Evolutionary conservation across 2,113 vertebrate species (phyloP).

Genomic region (Columba janthina): DNA sequence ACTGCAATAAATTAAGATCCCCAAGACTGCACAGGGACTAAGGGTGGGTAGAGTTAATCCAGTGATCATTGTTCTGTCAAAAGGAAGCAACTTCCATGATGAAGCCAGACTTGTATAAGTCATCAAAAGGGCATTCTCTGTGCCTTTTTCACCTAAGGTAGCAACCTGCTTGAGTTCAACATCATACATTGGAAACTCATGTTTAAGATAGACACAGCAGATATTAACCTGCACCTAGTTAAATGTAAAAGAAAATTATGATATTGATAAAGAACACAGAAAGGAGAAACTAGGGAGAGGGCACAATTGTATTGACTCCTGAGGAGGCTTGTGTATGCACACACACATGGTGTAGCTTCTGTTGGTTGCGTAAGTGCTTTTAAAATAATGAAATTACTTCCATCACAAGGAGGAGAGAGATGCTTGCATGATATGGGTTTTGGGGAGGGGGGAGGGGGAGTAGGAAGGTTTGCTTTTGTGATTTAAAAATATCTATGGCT

Average conservation of each 20-base stretch:
- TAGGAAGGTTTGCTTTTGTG: background rate
- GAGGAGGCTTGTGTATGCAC: background rate
- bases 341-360: slow-evolving; percentile 17
- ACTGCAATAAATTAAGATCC: background rate
- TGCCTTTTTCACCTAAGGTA: background rate
- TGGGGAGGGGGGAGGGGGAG: background rate
- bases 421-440: slow-evolving; percentile 39
- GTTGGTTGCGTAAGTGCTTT: slow-evolving; percentile 65
- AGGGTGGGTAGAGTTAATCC: background rate
- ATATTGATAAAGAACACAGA: background rate
- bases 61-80: background rate
- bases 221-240: background rate
- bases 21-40: background rate
- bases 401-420: slow-evolving; percentile 57
- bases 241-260: background rate
- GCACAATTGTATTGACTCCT: background rate
- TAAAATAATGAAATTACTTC: slow-evolving; percentile 74
- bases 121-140: background rate
- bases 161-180: background rate
- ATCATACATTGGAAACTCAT: background rate
- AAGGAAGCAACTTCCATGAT: background rate
- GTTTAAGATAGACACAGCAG: background rate
- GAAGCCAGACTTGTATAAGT: background rate
- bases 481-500: slow-evolving; percentile 53
- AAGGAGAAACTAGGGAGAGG: slow-evolving; percentile 5